Evolutionary conservation across 1,140 invertebrate species (phyloP).

Genomic region (Ceratosolen solmsi): DNA sequence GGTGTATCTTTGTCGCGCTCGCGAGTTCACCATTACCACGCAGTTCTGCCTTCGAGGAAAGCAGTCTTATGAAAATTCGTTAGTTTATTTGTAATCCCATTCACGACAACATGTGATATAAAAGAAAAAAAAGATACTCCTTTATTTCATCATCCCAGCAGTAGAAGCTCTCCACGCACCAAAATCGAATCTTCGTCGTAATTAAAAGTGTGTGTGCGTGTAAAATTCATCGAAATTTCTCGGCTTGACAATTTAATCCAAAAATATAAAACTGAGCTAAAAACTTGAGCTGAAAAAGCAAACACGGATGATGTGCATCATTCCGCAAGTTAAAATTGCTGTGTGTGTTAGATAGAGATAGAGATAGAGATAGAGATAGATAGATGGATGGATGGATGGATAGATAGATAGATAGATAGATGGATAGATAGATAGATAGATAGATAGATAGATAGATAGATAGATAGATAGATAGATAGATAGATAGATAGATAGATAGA

Average conservation of each 20-base stretch:
- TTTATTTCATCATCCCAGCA: constrained; percentile 9
- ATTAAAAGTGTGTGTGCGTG: neutral
- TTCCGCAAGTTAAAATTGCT: constrained; percentile 31
- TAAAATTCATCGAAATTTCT: constrained; percentile 8
- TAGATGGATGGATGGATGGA: neutral
- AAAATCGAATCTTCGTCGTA: neutral
- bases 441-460: neutral
- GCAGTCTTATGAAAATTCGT: constrained; percentile 34
- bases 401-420: neutral
- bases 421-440: too few species aligned
- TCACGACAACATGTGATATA: constrained; percentile 38
- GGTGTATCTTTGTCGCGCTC: constrained; percentile 43
- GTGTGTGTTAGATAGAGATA: neutral
- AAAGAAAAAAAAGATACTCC: too few species aligned
- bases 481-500: neutral
- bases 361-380: neutral
- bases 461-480: neutral
- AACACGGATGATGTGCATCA: constrained; percentile 2
- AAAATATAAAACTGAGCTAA: neutral
- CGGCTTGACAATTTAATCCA: neutral
- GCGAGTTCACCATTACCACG: constrained; percentile 24
- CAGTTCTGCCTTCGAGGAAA: constrained; percentile 35
- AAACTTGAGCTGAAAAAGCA: neutral
- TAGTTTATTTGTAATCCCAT: constrained; percentile 47
- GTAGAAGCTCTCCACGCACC: neutral